Base-by-base conservation (phyloP, 2,797 vertebrate genomes). In the Gymnodraco acuticeps region DNA sequence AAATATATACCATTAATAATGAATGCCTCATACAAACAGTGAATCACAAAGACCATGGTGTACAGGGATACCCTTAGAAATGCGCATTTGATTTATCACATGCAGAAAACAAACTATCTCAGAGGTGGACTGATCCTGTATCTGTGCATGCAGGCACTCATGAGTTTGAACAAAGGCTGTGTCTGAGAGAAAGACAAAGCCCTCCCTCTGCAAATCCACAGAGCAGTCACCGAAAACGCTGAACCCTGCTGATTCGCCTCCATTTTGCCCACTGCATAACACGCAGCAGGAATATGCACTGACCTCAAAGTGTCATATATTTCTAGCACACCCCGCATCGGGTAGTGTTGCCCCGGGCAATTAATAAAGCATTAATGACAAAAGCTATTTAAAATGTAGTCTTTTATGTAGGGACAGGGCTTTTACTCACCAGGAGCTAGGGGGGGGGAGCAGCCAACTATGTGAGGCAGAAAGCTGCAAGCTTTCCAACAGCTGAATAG, bases 301-400 rank as follows among this genome's bases (percentile, higher is more conserved):
- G 97, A 98, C 98, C 98, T 98, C 97, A 96, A 98, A 98, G 96
- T 98, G 97, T 98, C 98, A 98, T 94, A 96, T 95, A 95, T 96
- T 95, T 97, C 96, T 94, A 95, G 96, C 96, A 96, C 95, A 95
- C 95, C 94, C 93, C 88, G 95, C 94, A 89, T 94, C 87, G 93
- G 91, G 94, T 95, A 95, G 90, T 87, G 92, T 96, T 92, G 96
- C 97, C 97, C 88, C 87, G 64, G 96, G 98, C 98, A 97, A 97
- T 98, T 98, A 98, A 98, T 98, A 98, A 98, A 98, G 97, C 96
- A 97, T 98, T 98, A 98, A 98, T 97, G 97, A 98, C 97, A 97
- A 97, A 96, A 95, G 95, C 96, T 96, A 97, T 98, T 98, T 97
- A 96, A 97, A 97, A 97, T 96, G 95, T 95, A 94, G 95, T 95